Percentiles rank a stretch among this genome's conserved stretches.
Evolutionary conservation across 23 tunicate genomes (phyloP).

Genomic region (Trididemnum miniatum): DNA sequence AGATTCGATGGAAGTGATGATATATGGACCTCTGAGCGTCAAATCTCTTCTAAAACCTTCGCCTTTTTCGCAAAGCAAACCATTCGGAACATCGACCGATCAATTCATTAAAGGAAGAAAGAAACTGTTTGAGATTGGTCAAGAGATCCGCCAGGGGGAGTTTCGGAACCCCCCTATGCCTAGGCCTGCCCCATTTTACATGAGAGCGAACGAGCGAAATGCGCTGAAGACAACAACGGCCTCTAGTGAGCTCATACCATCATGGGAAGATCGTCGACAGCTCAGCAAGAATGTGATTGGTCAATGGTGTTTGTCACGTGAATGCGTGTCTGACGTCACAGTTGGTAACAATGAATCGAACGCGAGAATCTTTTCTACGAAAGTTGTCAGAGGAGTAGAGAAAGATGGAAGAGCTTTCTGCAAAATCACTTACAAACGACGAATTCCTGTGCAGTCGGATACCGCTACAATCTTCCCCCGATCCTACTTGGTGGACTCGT

Average conservation of each 20-base stretch:
- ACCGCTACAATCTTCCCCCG: background rate
- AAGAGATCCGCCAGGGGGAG: conserved; percentile 28
- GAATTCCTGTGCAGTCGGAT: background rate
- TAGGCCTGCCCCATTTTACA: conserved; percentile 51
- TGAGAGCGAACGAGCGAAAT: conserved; percentile 5
- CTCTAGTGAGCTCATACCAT: conserved; percentile 14
- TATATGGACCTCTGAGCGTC: conserved; percentile 56
- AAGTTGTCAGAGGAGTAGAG: conserved; percentile 40
- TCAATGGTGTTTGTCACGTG: conserved; percentile 73
- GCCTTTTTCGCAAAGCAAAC: background rate
- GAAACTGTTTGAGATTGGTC: background rate
- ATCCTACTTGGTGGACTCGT: conserved; percentile 18
- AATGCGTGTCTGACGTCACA: conserved; percentile 48
- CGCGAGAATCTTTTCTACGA: conserved; percentile 37
- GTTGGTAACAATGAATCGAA: background rate
- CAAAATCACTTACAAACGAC: conserved; percentile 30
- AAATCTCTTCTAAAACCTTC: background rate
- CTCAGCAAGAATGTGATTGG: conserved; percentile 46
- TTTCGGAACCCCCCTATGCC: conserved; percentile 28
- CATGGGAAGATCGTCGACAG: conserved; percentile 43
- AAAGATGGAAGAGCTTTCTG: conserved; percentile 50
- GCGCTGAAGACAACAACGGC: background rate
- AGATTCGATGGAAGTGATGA: conserved; percentile 54
- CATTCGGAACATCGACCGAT: conserved; percentile 6
- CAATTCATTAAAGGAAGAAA: conserved; percentile 29